Evolutionary conservation across 92 coral and sea anemone species (phyloP), one percentile per base, ranked within the genome.

Genomic region (Heliopora coerulea): DNA sequence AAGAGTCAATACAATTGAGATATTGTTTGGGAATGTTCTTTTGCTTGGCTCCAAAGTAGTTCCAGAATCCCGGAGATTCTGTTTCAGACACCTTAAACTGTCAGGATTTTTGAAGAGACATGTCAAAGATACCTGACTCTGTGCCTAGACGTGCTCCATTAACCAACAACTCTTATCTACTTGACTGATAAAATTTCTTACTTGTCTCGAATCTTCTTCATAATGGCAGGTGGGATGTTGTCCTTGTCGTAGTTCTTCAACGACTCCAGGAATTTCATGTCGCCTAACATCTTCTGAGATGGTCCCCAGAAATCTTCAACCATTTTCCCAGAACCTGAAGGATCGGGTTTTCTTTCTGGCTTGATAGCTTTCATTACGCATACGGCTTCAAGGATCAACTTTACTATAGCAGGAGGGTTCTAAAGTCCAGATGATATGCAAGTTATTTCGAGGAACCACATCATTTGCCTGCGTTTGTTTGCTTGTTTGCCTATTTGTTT

Each of bases 241-340:
- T 95, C 99, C 67, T 91, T 95, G 82, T 95, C 99, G 59, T 95
- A 95, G 50, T 80, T 90, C 77, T 95, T 95, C 65, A 95, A 81
- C 3, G 99, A 95, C 70, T 95, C 99, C 23, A 95, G 68, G 75
- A 95, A 95, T 58, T 90, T 95, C 87, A 95, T 78, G 85, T 95
- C 99, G 25, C 96, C 95, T 72, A 95, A 78, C 88, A 95, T 80
- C 72, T 95, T 95, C 83, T 95, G 99, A 32, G 99, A 95, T 19
- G 99, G 96, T 0, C 99, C 99, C 99, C 99, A 95, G 91, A 57
- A 95, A 74, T 95, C 99, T 75, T 95, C 99, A n/a, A 95, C 83
- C 99, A 95, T 95, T 42, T 93, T 95, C 42, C 99, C 99, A 72
- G 99, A 95, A 32, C 99, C 99, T 57, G 99, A 95, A 25, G 99